Conservation (phyloP, 2,888 invertebrate genomes). For the Ametastegia equiseti region DNA sequence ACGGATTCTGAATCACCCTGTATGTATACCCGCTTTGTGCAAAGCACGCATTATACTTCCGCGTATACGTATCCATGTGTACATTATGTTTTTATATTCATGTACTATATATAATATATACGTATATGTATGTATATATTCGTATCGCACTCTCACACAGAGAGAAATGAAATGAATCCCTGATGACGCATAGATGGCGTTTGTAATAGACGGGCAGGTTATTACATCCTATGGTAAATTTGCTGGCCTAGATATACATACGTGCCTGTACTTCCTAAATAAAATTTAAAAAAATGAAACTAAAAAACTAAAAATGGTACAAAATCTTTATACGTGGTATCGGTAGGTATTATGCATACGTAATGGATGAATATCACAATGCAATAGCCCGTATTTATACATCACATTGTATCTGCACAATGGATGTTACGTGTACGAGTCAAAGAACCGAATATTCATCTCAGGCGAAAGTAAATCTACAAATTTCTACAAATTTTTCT, state of each 20-base stretch:
- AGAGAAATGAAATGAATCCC: conserved; percentile 1
- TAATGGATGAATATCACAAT: no score
- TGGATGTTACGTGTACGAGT: no score
- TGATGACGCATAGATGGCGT: conserved; percentile 1
- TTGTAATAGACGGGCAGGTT: neutral
- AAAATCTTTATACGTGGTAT: no score
- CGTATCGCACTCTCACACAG: neutral
- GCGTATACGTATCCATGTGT: neutral
- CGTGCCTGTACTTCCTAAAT: neutral
- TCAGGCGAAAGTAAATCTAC: no score
- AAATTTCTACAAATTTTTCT: no score
- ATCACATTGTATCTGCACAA: no score
- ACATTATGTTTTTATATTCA: neutral
- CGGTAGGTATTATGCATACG: no score
- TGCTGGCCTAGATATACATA: conserved; percentile 31
- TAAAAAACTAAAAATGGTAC: neutral
- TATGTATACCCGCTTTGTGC: neutral
- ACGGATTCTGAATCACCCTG: no score
- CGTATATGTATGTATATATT: neutral
- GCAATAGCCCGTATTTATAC: no score
- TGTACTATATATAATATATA: neutral
- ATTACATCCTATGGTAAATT: conserved; percentile 13
- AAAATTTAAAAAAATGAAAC: neutral
- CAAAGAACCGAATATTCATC: no score
- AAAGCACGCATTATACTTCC: conserved; percentile 3